phyloP scores from a whole-genome alignment of 2,113 vertebrate genomes.

The Python bivittatus region DNA sequence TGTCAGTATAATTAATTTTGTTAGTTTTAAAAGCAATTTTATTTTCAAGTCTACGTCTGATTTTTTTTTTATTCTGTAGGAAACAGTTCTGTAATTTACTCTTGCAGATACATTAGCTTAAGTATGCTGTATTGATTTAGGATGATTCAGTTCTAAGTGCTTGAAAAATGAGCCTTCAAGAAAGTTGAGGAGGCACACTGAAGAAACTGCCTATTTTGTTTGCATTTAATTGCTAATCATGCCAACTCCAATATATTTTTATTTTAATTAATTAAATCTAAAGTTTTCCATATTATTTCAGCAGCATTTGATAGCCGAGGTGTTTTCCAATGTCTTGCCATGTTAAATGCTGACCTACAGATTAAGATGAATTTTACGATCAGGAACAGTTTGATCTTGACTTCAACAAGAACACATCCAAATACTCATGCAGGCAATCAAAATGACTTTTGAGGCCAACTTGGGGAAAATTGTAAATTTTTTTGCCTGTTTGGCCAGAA shows the following conservation, averaged over 20 bases:
- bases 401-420: not conserved
- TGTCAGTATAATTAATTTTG: not conserved
- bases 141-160: slow-evolving; percentile 11
- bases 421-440: not conserved
- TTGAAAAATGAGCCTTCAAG: not conserved
- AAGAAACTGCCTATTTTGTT: not conserved
- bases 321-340: not conserved
- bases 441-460: not conserved
- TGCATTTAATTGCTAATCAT: not conserved
- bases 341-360: not conserved
- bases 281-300: not conserved
- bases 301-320: not conserved
- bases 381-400: not conserved
- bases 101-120: slow-evolving; percentile 7
- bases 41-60: not conserved
- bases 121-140: slow-evolving; percentile 21
- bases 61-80: slow-evolving; percentile 42
- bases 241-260: not conserved
- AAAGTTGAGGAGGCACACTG: not conserved
- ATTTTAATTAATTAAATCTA: not conserved
- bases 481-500: not conserved
- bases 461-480: not conserved
- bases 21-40: slow-evolving; percentile 20
- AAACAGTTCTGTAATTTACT: not conserved
- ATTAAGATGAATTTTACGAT: not conserved